A percentile compares a stretch with the other conserved stretches of the same genome.
These are phyloP conservation scores for Lasioglossum villosulum DNA, from an alignment of 2,888 invertebrate genomes.

Conservation along the genomic window DNA sequence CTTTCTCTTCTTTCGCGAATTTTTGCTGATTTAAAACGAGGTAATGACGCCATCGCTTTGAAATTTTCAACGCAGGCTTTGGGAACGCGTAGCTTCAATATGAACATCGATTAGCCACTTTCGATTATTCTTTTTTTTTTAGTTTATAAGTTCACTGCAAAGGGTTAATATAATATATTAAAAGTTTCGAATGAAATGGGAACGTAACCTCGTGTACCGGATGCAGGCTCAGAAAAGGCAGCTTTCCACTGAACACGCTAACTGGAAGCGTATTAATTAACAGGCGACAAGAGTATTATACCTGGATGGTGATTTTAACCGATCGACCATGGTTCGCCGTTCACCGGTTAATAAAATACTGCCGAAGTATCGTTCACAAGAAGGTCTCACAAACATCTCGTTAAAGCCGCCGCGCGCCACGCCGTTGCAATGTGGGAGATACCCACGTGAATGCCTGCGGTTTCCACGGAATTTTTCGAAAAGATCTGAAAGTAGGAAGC, in stretches of 20 bases:
- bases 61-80: too few relatives aligned
- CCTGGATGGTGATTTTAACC: conserved; percentile 1
- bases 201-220: conserved; percentile 26
- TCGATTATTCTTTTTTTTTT: too few relatives aligned
- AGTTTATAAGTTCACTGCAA: too few relatives aligned
- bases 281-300: conserved; percentile 11
- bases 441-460: background rate
- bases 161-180: too few relatives aligned
- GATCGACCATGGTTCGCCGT: conserved; percentile 17
- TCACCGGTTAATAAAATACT: conserved; percentile 40
- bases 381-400: conserved; percentile 43
- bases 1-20: background rate
- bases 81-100: too few relatives aligned
- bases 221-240: conserved; percentile 6
- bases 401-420: conserved; percentile 24
- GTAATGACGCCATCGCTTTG: too few relatives aligned
- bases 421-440: background rate
- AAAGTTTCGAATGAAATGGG: background rate
- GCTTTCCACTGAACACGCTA: conserved; percentile 16
- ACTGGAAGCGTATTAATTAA: conserved; percentile 37
- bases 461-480: conserved; percentile 52
- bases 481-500: conserved; percentile 68
- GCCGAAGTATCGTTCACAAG: conserved; percentile 25
- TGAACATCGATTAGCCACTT: too few relatives aligned
- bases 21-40: background rate